Conservation (phyloP, 2,113 vertebrate genomes). For the Condylura cristata region DNA sequence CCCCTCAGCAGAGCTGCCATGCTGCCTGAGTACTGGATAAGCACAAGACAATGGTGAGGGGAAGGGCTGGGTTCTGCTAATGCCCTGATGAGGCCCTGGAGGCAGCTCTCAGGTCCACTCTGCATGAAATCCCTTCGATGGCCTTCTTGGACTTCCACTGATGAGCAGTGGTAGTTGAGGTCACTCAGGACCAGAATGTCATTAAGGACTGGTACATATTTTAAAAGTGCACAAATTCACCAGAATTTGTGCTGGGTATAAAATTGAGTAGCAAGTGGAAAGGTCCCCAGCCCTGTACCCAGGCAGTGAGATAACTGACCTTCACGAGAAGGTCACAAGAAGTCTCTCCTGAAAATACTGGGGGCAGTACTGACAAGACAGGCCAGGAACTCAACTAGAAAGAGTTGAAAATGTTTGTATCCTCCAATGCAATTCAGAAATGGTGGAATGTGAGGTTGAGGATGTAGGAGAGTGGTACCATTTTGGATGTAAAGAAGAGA, state of each 20-base stretch:
- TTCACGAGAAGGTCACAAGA: background rate
- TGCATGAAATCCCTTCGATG: background rate
- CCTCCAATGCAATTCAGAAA: background rate
- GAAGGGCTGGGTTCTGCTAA: background rate
- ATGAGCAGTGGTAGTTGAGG: background rate
- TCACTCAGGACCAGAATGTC: background rate
- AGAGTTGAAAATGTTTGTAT: background rate
- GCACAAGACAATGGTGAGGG: background rate
- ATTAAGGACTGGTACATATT: background rate
- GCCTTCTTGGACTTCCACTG: no score
- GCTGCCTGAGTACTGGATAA: background rate
- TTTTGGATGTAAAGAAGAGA: background rate
- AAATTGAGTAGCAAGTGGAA: constrained; percentile 54
- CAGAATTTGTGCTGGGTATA: background rate
- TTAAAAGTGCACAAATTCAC: constrained; percentile 22
- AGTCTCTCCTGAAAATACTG: constrained; percentile 37
- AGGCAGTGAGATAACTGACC: constrained; percentile 60
- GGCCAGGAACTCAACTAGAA: background rate
- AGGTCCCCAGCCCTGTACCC: background rate
- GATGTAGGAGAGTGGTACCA: background rate
- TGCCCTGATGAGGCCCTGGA: background rate
- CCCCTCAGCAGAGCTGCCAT: background rate
- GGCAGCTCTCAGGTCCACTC: background rate
- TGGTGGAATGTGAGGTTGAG: background rate
- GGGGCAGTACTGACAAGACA: background rate